phyloP scores from a whole-genome alignment of 1,140 invertebrate genomes.

The Eupristina koningsbergeri region DNA sequence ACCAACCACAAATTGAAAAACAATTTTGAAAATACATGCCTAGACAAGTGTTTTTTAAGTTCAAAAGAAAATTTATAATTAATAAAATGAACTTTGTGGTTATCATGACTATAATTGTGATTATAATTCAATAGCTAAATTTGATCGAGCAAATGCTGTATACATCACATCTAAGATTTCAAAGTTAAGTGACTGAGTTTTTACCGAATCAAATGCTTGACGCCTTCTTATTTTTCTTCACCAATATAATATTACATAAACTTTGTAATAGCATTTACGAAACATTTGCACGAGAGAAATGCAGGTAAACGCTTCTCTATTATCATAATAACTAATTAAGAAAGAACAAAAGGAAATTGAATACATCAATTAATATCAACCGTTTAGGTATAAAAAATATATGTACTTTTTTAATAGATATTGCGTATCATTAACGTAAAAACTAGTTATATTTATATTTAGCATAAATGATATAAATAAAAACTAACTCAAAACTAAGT shows the following conservation, averaged over 20 bases:
- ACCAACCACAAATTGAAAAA: no score
- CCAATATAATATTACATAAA: background rate
- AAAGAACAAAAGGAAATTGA: background rate
- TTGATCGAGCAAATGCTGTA: background rate
- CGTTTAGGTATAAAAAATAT: no score
- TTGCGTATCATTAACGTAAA: no score
- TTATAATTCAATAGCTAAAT: background rate
- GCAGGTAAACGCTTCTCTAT: background rate
- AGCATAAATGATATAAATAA: no score
- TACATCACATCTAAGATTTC: background rate
- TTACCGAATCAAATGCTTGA: conserved; percentile 31
- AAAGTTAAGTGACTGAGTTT: background rate
- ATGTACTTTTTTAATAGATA: no score
- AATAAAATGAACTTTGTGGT: background rate
- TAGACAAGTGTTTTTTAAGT: background rate
- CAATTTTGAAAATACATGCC: no score
- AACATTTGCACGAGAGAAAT: background rate
- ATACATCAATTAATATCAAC: no score
- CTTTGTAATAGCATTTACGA: background rate
- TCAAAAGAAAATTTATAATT: background rate
- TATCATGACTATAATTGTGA: background rate
- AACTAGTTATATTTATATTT: no score
- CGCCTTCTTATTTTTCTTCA: background rate
- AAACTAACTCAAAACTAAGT: no score
- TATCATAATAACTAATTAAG: background rate